A percentile compares a stretch with the other conserved stretches of the same genome.
phyloP scores from a whole-genome alignment of 1,140 invertebrate genomes.

The Hyles vespertilio region DNA sequence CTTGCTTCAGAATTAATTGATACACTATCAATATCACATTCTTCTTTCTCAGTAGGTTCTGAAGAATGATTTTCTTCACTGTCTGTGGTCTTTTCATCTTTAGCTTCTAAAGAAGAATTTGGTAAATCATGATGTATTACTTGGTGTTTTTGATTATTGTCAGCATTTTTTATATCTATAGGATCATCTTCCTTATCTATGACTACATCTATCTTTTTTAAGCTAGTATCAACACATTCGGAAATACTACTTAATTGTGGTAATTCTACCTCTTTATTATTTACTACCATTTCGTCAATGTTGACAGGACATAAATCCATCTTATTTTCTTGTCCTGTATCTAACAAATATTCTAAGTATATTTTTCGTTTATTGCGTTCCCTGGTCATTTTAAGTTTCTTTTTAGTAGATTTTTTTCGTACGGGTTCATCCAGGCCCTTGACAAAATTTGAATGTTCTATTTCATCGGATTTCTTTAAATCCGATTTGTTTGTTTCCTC shows the following conservation, averaged over 20 bases:
- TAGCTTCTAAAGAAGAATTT: too few species aligned
- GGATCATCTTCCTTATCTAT: too few species aligned
- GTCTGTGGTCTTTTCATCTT: too few species aligned
- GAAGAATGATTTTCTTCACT: too few species aligned
- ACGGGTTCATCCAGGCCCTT: conserved; percentile 41
- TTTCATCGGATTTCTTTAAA: conserved; percentile 46
- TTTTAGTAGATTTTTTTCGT: background rate
- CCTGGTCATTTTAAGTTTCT: conserved; percentile 3
- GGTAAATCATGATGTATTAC: too few species aligned
- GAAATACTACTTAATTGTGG: too few species aligned
- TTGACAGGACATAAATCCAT: too few species aligned
- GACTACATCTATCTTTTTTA: too few species aligned
- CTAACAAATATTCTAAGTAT: background rate
- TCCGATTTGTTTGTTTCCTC: conserved; percentile 62
- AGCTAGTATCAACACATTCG: too few species aligned
- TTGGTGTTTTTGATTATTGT: background rate
- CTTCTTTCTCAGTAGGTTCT: conserved; percentile 9
- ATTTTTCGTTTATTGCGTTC: conserved; percentile 7
- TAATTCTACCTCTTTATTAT: too few species aligned
- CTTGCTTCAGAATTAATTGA: conserved; percentile 35
- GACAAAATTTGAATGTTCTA: conserved; percentile 44
- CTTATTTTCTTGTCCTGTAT: too few species aligned
- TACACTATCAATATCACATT: conserved; percentile 29
- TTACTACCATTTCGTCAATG: too few species aligned
- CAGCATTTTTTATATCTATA: background rate